Evolutionary conservation across 2,888 invertebrate genomes (phyloP), one percentile per base, ranked within the genome.

Genomic region (Cylindroiulus punctatus): DNA sequence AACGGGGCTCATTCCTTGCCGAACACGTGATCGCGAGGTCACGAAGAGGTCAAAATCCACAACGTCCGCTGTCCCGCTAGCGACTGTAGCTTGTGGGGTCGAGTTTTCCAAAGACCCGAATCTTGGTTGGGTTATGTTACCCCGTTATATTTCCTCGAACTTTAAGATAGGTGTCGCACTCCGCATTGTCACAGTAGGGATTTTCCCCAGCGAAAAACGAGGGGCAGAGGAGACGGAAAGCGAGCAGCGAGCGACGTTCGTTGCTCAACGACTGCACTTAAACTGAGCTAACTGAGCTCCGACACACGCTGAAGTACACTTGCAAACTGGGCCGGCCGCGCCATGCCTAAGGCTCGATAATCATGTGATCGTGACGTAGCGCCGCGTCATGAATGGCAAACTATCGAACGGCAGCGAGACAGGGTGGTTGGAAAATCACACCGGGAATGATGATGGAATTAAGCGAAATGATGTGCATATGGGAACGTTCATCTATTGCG

Each of bases 211-310:
- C 22, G 10, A 65, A 65, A 19, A 26, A 12, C 10, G 4, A 65
- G 26, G 26, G 14, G 44, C 44, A 26, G 5, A n/a, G 26, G 2
- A 26, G 22, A 26, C 22, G 65, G 26, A 26, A n/a, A 10, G 26
- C 5, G 65, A 8, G 26, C 26, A 26, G 65, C n/a, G 12, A 65
- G 12, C 44, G 44, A 44, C 12, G 44, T 44, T 44, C 65, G 65
- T n/a, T 10, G 65, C 65, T 10, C 26, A 65, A 65, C 65, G 65
- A n/a, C 10, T 26, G n/a, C 65, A 26, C 65, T 65, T 65, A 26
- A 65, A 65, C 65, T 65, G 65, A 65, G 65, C 65, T 65, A 22
- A 65, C 65, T 65, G 65, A 65, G 65, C 65, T 65, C 65, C 65
- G 65, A 65, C 65, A 65, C 65, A 65, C 65, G 10, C 65, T 65